Conservation (phyloP, 2,113 vertebrate genomes). For the Microtus pennsylvanicus region DNA sequence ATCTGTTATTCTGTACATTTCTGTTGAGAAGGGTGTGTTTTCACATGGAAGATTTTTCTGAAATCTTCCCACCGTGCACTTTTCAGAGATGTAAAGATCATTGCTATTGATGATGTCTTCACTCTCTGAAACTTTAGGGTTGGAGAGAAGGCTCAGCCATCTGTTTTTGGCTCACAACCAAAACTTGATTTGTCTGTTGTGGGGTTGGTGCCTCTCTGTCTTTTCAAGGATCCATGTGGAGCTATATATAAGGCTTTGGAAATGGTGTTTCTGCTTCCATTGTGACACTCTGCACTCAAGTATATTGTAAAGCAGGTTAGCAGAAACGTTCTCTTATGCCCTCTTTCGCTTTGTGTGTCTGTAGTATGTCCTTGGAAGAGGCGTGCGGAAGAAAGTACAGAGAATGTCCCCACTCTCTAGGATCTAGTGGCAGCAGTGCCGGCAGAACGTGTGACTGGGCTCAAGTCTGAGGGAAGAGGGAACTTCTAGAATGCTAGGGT, state of each 20-base stretch:
- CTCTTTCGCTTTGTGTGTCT: not conserved
- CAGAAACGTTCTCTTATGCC: not conserved
- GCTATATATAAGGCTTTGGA: not conserved
- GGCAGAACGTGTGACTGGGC: no score
- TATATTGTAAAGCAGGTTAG: not conserved
- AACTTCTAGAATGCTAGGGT: no score
- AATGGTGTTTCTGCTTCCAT: not conserved
- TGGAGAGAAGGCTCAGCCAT: no score
- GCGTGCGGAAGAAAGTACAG: not conserved
- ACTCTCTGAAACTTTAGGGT: not conserved
- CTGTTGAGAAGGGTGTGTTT: not conserved
- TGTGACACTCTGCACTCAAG: not conserved
- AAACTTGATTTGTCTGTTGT: not conserved
- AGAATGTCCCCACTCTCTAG: not conserved
- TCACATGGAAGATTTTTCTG: not conserved
- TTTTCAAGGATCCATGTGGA: not conserved
- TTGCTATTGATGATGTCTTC: not conserved
- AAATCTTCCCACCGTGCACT: not conserved
- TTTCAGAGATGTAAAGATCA: not conserved
- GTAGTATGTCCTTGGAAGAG: not conserved
- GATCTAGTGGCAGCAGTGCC: not conserved
- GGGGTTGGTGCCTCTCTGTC: not conserved
- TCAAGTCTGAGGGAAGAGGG: not conserved
- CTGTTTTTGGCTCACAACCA: no score
- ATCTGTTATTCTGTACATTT: not conserved